phyloP scores from a whole-genome alignment of 2,797 vertebrate genomes.

The Huso huso region DNA sequence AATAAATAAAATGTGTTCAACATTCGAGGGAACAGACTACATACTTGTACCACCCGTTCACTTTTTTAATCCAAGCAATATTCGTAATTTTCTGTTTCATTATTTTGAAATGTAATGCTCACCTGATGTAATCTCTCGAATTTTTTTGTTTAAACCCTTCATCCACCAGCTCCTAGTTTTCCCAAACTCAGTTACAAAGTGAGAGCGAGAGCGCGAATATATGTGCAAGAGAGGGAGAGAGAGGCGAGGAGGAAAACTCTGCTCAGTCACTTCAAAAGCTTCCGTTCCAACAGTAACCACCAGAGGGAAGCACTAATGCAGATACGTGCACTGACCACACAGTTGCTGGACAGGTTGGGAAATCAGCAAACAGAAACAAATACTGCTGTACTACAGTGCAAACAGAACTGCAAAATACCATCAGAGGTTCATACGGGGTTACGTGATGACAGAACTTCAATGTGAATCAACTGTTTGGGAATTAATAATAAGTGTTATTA shows the following conservation, averaged over 20 bases:
- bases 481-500: too few species aligned
- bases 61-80: too few species aligned
- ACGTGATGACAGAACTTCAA: too few species aligned
- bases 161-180: constrained; percentile 30
- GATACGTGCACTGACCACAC: not conserved
- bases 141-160: constrained; percentile 46
- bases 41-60: too few species aligned
- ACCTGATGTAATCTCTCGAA: constrained; percentile 42
- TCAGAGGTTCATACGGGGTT: too few species aligned
- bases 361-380: too few species aligned
- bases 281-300: not conserved
- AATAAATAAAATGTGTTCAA: too few species aligned
- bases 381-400: too few species aligned
- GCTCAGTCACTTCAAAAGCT: not conserved
- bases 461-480: too few species aligned
- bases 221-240: not conserved
- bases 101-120: constrained; percentile 16
- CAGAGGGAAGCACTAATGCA: constrained; percentile 13
- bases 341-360: not conserved
- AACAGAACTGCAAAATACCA: too few species aligned
- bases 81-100: too few species aligned
- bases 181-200: constrained; percentile 42
- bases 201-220: constrained; percentile 19
- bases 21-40: too few species aligned
- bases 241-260: constrained; percentile 9